These are phyloP conservation scores for Cetonia aurata DNA, from an alignment of 2,888 invertebrate genomes.

Conservation along the genomic window DNA sequence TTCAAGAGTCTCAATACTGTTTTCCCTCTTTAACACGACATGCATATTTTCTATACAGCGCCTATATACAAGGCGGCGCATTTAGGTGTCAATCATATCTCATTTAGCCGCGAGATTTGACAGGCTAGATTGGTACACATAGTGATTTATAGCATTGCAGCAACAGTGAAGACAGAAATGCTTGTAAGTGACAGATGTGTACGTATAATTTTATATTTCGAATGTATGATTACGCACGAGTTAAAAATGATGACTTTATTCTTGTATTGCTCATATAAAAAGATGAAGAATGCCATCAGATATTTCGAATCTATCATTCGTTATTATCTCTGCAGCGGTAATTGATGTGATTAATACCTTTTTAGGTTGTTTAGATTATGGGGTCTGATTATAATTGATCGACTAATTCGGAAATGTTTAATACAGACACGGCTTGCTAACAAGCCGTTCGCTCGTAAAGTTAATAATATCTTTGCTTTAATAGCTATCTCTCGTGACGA, in stretches of 20 bases:
- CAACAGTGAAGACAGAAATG: conserved; percentile 63
- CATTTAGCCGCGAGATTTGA: conserved; percentile 65
- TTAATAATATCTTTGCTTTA: conserved; percentile 21
- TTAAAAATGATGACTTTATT: conserved; percentile 65
- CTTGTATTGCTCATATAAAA: conserved; percentile 50
- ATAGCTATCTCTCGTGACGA: background rate
- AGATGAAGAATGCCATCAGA: conserved; percentile 11
- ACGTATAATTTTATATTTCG: conserved; percentile 62
- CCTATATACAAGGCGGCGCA: conserved; percentile 58
- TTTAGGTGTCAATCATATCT: conserved; percentile 66
- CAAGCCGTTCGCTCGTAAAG: conserved; percentile 41
- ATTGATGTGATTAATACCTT: conserved; percentile 60
- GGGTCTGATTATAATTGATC: conserved; percentile 55
- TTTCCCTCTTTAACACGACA: conserved; percentile 34
- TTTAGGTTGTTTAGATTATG: conserved; percentile 55
- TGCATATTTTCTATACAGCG: conserved; percentile 32
- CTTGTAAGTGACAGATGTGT: conserved; percentile 64
- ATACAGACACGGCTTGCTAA: conserved; percentile 34
- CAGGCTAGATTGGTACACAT: conserved; percentile 63
- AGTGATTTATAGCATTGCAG: conserved; percentile 64
- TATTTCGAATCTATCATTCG: conserved; percentile 48
- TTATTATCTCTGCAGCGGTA: conserved; percentile 52
- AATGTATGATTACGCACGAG: conserved; percentile 62
- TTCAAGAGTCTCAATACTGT: conserved; percentile 24
- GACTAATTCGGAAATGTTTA: conserved; percentile 49